phyloP scores from a whole-genome alignment of 2,113 vertebrate species.

The Rostratula benghalensis region DNA sequence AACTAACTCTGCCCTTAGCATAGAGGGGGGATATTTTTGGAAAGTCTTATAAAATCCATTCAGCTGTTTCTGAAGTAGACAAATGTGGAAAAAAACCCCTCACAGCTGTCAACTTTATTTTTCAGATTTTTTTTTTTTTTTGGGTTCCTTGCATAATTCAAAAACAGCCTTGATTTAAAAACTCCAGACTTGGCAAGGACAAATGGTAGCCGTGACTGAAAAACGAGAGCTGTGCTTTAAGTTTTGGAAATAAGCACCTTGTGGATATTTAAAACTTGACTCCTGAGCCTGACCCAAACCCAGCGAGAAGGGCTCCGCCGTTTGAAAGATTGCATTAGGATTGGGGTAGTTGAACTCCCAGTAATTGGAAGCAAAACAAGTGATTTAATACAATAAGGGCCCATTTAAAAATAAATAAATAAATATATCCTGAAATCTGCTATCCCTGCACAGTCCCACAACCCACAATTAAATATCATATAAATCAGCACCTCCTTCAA shows the following conservation, averaged over 20 bases:
- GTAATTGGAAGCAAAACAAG: fast-evolving
- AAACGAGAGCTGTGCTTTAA: background rate
- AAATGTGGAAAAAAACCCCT: slow-evolving; percentile 58
- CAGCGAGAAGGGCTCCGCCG: fast-evolving
- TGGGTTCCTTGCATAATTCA: slow-evolving; percentile 16
- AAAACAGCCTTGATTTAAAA: slow-evolving; percentile 56
- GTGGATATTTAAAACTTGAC: background rate
- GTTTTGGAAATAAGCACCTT: background rate
- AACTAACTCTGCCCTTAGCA: background rate
- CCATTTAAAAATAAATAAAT: background rate
- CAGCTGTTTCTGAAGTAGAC: slow-evolving; percentile 44
- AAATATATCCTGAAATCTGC: background rate
- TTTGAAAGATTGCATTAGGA: background rate
- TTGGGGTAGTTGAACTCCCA: background rate
- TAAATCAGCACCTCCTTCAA: background rate
- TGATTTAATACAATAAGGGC: background rate
- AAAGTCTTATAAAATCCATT: slow-evolving; percentile 60
- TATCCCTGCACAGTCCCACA: background rate
- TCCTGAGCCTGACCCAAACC: background rate
- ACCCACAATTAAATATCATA: background rate
- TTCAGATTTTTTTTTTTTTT: background rate
- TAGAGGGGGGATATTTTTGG: slow-evolving; percentile 57
- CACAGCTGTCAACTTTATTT: slow-evolving; percentile 57
- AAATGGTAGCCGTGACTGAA: background rate
- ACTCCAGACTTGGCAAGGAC: slow-evolving; percentile 16